These are phyloP conservation scores for Parnassius glacialis DNA, from an alignment of 2,888 invertebrate species.

Conservation along the genomic window DNA sequence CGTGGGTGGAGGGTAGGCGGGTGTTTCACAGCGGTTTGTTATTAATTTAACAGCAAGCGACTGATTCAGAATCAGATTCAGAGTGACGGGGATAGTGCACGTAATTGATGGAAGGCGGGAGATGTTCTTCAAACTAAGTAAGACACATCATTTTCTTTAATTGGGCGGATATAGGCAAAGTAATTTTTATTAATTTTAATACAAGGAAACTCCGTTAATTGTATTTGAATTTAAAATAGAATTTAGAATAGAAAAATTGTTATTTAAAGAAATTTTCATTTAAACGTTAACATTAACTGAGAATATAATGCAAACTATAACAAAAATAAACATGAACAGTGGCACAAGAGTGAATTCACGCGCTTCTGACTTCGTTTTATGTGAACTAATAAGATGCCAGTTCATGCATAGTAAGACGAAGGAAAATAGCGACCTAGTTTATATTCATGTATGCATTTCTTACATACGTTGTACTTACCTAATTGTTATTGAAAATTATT, in stretches of 20 bases:
- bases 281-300: neutral
- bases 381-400: slow-evolving; percentile 20
- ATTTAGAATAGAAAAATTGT: neutral
- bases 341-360: slow-evolving; percentile 14
- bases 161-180: no score
- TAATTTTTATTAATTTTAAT: no score
- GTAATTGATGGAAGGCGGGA: no score
- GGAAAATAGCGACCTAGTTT: slow-evolving; percentile 9
- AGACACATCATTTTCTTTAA: no score
- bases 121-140: no score
- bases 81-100: no score
- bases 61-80: no score
- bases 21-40: no score
- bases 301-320: slow-evolving; percentile 18
- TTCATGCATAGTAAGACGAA: slow-evolving; percentile 24
- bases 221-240: neutral
- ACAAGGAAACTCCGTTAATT: no score
- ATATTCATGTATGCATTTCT: slow-evolving; percentile 21
- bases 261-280: neutral
- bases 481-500: slow-evolving; percentile 14
- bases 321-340: slow-evolving; percentile 19
- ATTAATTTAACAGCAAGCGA: no score
- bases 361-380: slow-evolving; percentile 8
- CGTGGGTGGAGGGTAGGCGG: no score
- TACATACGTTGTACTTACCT: neutral